phyloP scores from a whole-genome alignment of 2,888 invertebrate genomes.

The Macrosiphum euphorbiae region DNA sequence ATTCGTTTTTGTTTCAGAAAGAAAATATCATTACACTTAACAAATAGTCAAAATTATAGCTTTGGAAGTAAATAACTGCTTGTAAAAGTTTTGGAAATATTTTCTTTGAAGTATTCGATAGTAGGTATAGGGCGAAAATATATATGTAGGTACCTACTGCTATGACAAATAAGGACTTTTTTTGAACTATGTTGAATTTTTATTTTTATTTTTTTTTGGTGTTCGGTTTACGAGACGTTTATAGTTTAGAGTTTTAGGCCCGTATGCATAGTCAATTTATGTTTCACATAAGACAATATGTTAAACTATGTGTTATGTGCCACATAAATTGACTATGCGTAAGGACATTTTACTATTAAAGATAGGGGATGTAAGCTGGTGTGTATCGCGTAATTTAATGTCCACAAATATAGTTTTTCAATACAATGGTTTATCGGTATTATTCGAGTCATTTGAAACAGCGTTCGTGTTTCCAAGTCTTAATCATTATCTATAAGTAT shows the following conservation, averaged over 20 bases:
- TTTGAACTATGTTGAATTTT: not conserved
- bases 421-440: not conserved
- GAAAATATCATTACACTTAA: not conserved
- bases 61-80: not conserved
- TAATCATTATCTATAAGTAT: not conserved
- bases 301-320: too few relatives aligned
- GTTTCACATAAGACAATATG: too few relatives aligned
- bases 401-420: not conserved
- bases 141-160: not conserved
- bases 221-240: not conserved
- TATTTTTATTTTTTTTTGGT: not conserved
- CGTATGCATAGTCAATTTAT: too few relatives aligned
- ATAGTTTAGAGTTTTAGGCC: not conserved
- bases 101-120: not conserved
- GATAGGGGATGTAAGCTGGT: not conserved
- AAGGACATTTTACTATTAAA: not conserved
- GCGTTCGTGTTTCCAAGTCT: not conserved
- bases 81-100: not conserved
- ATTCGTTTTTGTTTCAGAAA: not conserved
- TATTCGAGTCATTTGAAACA: not conserved
- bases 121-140: not conserved
- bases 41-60: not conserved
- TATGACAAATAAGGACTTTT: not conserved
- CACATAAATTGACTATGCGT: too few relatives aligned
- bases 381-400: not conserved